Base-by-base conservation (phyloP, 2,797 vertebrate genomes). In the Pipistrellus pygmaeus region DNA sequence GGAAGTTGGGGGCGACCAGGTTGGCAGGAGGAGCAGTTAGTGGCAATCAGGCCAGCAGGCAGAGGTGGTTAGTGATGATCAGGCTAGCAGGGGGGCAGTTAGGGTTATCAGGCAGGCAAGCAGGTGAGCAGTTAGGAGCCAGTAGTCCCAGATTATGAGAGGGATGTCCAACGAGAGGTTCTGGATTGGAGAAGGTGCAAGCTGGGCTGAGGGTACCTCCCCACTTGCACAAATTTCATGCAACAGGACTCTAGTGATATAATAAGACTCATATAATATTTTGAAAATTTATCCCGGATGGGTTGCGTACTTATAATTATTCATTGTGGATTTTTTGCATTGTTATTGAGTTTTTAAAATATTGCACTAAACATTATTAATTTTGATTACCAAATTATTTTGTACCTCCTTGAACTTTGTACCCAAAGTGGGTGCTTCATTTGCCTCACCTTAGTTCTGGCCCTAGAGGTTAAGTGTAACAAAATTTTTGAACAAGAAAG, bases 321-420 rank as follows among this genome's bases (percentile, higher is more conserved):
- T 84, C 12, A 69, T 71, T 12, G 30, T 48, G 46, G 3, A 30
- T 72, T 72, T 68, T 81, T 84, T 38, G 15, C 7, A 85, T 71
- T 64, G 13, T 51, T 86, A 77, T 93, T 60, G 2, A 71, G 66
- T 71, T 91, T 90, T 6, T 32, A 69, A 96, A 71, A 72, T 75
- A 83, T 46, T 62, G 3, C 17, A 23, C 30, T 90, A 64, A 83
- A 68, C 46, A 12, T 81, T 88, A 32, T 57, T 92, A 41, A 82
- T 75, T 21, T 71, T 68, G 7, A 64, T 64, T 41, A 85, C 35
- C 38, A 60, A 94, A 15, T 23, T 20, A n/a, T 84, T 73, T 88
- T 89, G 32, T 3, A 53, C 18, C 4, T 18, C 23, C 12, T 91
- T 89, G 20, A 64, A 53, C 60, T 73, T 83, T 51, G 17, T 14